These are phyloP conservation scores for Pomacea canaliculata DNA, from an alignment of 2,888 invertebrate species.

Conservation along the genomic window DNA sequence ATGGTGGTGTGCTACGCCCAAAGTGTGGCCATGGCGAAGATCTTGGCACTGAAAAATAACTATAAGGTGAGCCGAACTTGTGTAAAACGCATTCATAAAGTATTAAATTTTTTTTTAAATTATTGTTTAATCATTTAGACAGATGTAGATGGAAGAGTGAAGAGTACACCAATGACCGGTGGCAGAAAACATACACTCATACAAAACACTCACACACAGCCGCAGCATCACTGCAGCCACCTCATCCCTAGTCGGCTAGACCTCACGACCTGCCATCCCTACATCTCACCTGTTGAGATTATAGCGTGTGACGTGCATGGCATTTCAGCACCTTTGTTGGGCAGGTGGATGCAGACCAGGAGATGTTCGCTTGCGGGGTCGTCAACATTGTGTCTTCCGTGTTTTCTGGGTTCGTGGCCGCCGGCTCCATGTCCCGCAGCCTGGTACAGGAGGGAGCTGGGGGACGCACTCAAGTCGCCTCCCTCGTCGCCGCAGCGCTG, in stretches of 20 bases:
- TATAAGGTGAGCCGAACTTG: slow-evolving; percentile 61
- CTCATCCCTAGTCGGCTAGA: too few relatives aligned
- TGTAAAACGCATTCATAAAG: too few relatives aligned
- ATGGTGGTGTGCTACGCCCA: slow-evolving; percentile 72
- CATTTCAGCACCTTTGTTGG: not conserved
- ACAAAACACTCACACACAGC: not conserved
- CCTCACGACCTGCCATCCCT: not conserved
- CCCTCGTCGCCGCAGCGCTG: slow-evolving; percentile 42
- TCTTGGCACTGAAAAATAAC: slow-evolving; percentile 71
- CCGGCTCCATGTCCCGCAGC: slow-evolving; percentile 71
- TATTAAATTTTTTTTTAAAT: too few relatives aligned
- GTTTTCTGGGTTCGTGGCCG: slow-evolving; percentile 67
- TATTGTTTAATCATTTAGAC: too few relatives aligned
- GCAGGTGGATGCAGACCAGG: slow-evolving; percentile 38
- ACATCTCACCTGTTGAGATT: too few relatives aligned
- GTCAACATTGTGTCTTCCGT: slow-evolving; percentile 75
- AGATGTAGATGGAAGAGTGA: too few relatives aligned
- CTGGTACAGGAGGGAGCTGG: slow-evolving; percentile 86
- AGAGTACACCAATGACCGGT: not conserved
- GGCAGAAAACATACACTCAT: not conserved
- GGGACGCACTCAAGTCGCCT: slow-evolving; percentile 77
- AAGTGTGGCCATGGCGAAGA: slow-evolving; percentile 71
- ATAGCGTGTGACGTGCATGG: too few relatives aligned
- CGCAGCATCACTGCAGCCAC: not conserved
- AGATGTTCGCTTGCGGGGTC: slow-evolving; percentile 62